Evolutionary conservation across 2,797 vertebrate species (phyloP).

Genomic region (Siniperca scherzeri): DNA sequence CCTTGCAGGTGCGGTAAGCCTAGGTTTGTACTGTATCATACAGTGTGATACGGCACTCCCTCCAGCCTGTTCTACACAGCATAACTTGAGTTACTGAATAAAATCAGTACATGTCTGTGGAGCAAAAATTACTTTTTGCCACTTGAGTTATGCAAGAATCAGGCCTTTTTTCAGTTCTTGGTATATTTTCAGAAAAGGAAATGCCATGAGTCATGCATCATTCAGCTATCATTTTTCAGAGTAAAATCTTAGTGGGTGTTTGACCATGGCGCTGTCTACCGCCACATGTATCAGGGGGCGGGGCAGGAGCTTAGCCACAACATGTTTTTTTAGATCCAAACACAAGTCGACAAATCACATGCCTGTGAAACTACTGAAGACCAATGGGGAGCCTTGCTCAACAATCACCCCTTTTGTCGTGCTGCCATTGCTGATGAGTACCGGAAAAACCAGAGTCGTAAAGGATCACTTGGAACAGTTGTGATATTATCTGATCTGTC

Average conservation of each 20-base stretch:
- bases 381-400: constrained; percentile 57
- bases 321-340: constrained; percentile 57
- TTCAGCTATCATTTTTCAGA: constrained; percentile 39
- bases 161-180: not conserved
- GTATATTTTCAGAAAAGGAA: constrained; percentile 52
- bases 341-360: constrained; percentile 63
- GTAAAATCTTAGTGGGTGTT: constrained; percentile 27
- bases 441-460: constrained; percentile 70
- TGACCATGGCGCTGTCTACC: constrained; percentile 5
- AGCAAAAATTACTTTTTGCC: constrained; percentile 6
- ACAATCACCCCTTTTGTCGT: constrained; percentile 68
- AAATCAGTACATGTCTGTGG: constrained; percentile 10
- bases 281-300: not conserved
- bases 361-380: constrained; percentile 28
- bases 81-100: not conserved
- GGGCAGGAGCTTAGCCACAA: constrained; percentile 21
- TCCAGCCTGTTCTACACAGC: constrained; percentile 4
- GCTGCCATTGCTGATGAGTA: constrained; percentile 46
- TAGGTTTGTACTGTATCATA: constrained; percentile 6
- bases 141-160: constrained; percentile 41
- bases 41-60: constrained; percentile 33
- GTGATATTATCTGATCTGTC: constrained; percentile 53
- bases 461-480: constrained; percentile 48
- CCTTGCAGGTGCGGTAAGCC: constrained; percentile 59
- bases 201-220: constrained; percentile 60